Conservation (phyloP, 2,888 invertebrate species). For the Drosophila bunnanda region DNA sequence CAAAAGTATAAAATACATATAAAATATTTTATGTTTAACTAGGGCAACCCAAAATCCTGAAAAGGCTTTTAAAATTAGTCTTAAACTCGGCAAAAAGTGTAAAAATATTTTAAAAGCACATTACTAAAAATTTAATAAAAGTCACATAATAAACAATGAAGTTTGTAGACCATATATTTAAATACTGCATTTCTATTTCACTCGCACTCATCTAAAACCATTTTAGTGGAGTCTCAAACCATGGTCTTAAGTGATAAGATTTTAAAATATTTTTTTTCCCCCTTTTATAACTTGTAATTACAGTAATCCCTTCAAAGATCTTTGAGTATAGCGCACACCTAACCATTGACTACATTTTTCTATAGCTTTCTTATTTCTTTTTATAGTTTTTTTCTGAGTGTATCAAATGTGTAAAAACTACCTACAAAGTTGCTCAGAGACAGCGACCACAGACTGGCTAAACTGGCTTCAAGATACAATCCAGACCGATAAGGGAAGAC, state of each 20-base stretch:
- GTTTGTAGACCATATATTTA: neutral
- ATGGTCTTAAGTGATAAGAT: neutral
- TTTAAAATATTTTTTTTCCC: too few species aligned
- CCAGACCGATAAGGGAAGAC: slow-evolving; percentile 35
- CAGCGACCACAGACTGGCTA: slow-evolving; percentile 24
- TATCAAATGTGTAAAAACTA: neutral
- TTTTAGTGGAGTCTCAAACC: neutral
- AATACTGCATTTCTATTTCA: neutral
- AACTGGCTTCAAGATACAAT: slow-evolving; percentile 25
- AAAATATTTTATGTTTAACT: too few species aligned
- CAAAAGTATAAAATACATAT: too few species aligned
- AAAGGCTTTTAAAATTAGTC: too few species aligned
- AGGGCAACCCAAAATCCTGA: too few species aligned
- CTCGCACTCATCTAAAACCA: neutral
- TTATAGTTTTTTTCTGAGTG: neutral
- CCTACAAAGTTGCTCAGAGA: slow-evolving; percentile 9
- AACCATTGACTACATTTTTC: neutral
- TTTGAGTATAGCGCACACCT: too few species aligned
- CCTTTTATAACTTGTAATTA: too few species aligned
- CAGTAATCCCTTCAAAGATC: too few species aligned
- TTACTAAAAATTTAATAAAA: too few species aligned
- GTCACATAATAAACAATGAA: neutral
- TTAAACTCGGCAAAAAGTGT: too few species aligned
- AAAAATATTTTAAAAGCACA: too few species aligned
- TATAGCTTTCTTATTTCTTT: neutral